Evolutionary conservation across 1,140 invertebrate genomes (phyloP).

Genomic region (Bombyx mori): ASM3026992v2 NC_085125.1:5641501-5642000

Average conservation of each 20-base stretch:
- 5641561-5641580: slow-evolving; percentile 78
- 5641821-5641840: background rate
- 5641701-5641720: slow-evolving; percentile 77
- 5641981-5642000: slow-evolving; percentile 72
- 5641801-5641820: background rate
- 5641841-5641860: background rate
- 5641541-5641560: slow-evolving; percentile 74
- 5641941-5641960: slow-evolving; percentile 70
- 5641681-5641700: slow-evolving; percentile 52
- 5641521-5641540: slow-evolving; percentile 38
- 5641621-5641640: slow-evolving; percentile 94
- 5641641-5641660: slow-evolving; percentile 82
- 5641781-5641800: background rate
- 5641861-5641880: slow-evolving; percentile 43
- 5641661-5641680: slow-evolving; percentile 54
- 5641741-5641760: slow-evolving; percentile 65
- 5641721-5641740: slow-evolving; percentile 83
- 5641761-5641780: background rate
- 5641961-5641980: slow-evolving; percentile 62
- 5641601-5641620: slow-evolving; percentile 91
- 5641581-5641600: slow-evolving; percentile 68
- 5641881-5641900: slow-evolving; percentile 50
- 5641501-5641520: slow-evolving; percentile 5
- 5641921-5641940: slow-evolving; percentile 74
- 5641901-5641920: slow-evolving; percentile 65